These are phyloP conservation scores for Dolichotis patagonum DNA, from an alignment of 2,113 vertebrate genomes.

Conservation along the genomic window DNA sequence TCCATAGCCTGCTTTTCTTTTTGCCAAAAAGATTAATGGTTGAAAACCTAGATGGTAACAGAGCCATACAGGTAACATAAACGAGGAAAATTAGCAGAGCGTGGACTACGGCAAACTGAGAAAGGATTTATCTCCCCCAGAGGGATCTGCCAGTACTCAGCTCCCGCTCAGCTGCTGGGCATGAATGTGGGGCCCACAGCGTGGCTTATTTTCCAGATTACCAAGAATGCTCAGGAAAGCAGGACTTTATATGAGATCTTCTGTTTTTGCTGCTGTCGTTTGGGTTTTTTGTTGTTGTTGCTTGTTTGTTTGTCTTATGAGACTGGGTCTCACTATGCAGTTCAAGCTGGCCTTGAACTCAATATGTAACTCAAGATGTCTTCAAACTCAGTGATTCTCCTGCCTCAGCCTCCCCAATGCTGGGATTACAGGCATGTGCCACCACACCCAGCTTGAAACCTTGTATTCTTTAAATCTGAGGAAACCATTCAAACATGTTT, in stretches of 20 bases:
- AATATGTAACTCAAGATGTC: too few species aligned
- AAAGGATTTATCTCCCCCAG: not conserved
- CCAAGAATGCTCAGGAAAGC: not conserved
- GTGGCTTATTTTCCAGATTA: not conserved
- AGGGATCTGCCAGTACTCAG: not conserved
- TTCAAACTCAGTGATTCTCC: too few species aligned
- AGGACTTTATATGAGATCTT: not conserved
- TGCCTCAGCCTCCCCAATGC: too few species aligned
- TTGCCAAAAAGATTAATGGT: not conserved
- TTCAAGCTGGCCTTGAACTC: too few species aligned
- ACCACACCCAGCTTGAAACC: not conserved
- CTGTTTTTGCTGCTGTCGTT: too few species aligned
- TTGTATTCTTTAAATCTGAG: not conserved
- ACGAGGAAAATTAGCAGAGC: not conserved
- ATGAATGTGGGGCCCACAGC: not conserved
- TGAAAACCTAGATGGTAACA: not conserved
- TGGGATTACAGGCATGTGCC: too few species aligned
- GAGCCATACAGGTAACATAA: not conserved
- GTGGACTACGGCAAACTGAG: not conserved
- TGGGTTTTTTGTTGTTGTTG: too few species aligned
- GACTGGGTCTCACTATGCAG: too few species aligned
- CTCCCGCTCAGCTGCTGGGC: not conserved
- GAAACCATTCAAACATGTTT: not conserved
- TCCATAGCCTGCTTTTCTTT: not conserved
- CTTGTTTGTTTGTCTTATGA: too few species aligned